These are phyloP conservation scores for Popillia japonica DNA, from an alignment of 1,140 invertebrate genomes.

Conservation along the genomic window DNA sequence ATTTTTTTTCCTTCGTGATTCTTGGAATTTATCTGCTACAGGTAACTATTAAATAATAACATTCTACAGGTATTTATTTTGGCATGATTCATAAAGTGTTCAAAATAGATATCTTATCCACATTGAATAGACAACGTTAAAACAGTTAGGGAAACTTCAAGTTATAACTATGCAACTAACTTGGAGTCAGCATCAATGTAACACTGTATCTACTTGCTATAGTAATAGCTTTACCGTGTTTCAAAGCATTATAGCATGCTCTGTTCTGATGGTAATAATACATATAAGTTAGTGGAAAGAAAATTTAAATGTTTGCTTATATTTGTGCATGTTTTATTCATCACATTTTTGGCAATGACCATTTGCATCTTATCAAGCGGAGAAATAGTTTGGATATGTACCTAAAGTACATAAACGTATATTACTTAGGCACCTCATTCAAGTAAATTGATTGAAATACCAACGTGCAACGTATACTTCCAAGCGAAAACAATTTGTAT, in stretches of 20 bases:
- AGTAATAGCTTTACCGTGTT: no score
- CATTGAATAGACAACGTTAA: no score
- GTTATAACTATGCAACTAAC: no score
- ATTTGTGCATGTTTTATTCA: conserved; percentile 27
- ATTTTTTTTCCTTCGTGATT: no score
- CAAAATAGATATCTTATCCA: no score
- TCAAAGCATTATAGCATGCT: not conserved
- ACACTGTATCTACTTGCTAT: no score
- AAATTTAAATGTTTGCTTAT: conserved; percentile 11
- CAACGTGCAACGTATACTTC: conserved; percentile 3
- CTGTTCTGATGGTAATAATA: not conserved
- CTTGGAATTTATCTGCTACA: no score
- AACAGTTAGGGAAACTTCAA: no score
- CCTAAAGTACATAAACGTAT: not conserved
- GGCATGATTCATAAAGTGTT: no score
- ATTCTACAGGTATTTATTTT: no score
- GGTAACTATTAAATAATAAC: no score
- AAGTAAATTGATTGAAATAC: conserved; percentile 30
- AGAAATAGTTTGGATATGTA: conserved; percentile 8
- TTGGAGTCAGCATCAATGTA: no score
- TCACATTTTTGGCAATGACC: conserved; percentile 15
- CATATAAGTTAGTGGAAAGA: not conserved
- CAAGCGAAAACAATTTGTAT: conserved; percentile 31
- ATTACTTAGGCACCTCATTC: not conserved
- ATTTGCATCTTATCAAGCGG: conserved; percentile 24